Evolutionary conservation across 2,888 invertebrate genomes (phyloP), one percentile per base, ranked within the genome.

Genomic region (Athalia rosae): DNA sequence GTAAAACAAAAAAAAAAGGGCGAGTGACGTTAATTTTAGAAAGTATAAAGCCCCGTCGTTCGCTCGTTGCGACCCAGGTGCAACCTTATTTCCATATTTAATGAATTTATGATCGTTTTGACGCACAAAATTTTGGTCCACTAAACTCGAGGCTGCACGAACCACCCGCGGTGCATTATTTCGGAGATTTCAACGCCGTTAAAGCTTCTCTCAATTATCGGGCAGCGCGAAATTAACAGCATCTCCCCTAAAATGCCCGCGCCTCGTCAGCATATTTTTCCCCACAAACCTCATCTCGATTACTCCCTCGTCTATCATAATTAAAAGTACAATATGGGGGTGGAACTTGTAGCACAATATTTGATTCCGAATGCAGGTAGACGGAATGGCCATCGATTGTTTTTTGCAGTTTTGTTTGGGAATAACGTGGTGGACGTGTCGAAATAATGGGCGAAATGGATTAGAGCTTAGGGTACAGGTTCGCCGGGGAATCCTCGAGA

Each of bases 371-470:
- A 28, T 28, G 28, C 28, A 28, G 28, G 28, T 28, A 28, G 28
- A 28, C 28, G 28, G 28, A 28, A 28, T 28, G 28, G 28, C 28
- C 28, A 28, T 28, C 28, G 28, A 28, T 28, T 28, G 28, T 2
- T 28, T 28, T 28, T 28, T 28, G 28, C 28, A 28, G 28, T 28
- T 28, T 28, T 28, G 28, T 28, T 28, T 58, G 58, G 45, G 58
- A 67, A 67, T 67, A 50, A 58, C 58, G 78, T 78, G 67, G 83
- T 81, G 28, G 28, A 85, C 88, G 88, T 87, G 88, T 73, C 82
- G 56, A 79, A 82, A 88, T 87, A 88, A 88, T 87, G 41, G 84
- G 59, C 78, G 79, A 83, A 79, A 82, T 82, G 83, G 87, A 85
- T 88, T 87, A 87, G 79, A 61, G 74, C 59, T 74, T 74, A 74